Evolutionary conservation across 2,797 vertebrate species (phyloP).

Genomic region (Pristis pectinata): DNA sequence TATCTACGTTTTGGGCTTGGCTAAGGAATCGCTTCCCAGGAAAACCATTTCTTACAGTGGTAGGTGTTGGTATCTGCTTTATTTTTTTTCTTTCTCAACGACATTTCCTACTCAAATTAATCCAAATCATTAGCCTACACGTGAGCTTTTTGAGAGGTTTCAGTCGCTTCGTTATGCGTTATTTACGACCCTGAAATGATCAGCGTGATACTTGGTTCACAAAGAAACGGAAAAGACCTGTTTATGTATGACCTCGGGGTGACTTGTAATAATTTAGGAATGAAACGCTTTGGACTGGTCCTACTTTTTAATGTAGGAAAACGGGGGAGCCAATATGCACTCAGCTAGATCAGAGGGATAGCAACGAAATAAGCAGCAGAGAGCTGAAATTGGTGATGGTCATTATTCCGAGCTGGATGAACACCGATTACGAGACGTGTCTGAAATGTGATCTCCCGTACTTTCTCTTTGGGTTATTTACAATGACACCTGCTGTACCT

Average conservation of each 20-base stretch:
- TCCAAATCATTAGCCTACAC: background rate
- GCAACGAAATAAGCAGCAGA: background rate
- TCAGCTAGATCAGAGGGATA: background rate
- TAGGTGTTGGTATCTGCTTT: background rate
- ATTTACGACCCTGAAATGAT: background rate
- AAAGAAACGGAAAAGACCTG: background rate
- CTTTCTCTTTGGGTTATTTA: background rate
- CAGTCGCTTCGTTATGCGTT: background rate
- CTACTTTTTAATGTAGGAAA: background rate
- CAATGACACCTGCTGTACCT: background rate
- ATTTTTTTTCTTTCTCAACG: background rate
- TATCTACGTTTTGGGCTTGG: background rate
- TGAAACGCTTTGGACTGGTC: background rate
- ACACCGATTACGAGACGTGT: background rate
- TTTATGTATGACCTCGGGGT: too few species aligned
- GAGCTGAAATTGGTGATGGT: background rate
- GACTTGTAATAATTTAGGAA: background rate
- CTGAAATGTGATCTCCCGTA: background rate
- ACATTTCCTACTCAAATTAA: background rate
- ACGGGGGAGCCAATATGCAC: too few species aligned
- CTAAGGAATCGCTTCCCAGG: constrained; percentile 1
- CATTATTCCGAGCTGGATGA: too few species aligned
- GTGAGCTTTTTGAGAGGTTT: background rate
- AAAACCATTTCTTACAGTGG: constrained; percentile 18
- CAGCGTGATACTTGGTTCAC: background rate